These are phyloP conservation scores for Elephas maximus DNA, from an alignment of 2,113 vertebrate species.

Conservation along the genomic window DNA sequence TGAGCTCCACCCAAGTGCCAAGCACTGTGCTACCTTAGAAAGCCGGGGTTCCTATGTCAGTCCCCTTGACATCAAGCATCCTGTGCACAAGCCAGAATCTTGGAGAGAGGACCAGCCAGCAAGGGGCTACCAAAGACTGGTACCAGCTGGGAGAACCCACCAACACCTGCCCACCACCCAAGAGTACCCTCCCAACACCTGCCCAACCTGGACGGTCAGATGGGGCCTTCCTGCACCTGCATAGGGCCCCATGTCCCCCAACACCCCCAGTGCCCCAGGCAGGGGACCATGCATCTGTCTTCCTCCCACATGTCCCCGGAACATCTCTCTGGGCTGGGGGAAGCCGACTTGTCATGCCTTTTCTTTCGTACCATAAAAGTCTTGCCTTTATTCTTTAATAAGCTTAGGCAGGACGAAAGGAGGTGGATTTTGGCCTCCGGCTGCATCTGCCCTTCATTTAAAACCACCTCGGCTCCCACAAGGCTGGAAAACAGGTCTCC, in stretches of 20 bases:
- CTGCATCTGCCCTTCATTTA: slow-evolving; percentile 84
- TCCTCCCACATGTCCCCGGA: background rate
- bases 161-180: too few relatives aligned
- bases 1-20: background rate
- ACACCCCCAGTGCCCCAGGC: background rate
- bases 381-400: slow-evolving; percentile 73
- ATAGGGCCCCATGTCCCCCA: background rate
- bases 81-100: too few relatives aligned
- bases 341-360: background rate
- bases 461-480: slow-evolving; percentile 73
- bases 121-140: background rate
- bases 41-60: rapidly evolving
- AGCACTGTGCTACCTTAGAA: background rate
- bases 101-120: background rate
- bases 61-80: background rate
- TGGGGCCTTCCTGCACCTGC: background rate
- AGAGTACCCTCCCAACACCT: background rate
- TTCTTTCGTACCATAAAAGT: slow-evolving; percentile 55
- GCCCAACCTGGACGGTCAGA: background rate
- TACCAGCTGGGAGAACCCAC: background rate
- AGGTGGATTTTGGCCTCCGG: slow-evolving; percentile 55
- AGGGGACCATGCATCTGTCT: background rate
- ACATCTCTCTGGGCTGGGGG: background rate
- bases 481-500: slow-evolving; percentile 77
- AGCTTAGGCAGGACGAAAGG: slow-evolving; percentile 40